Conservation (phyloP, 2,113 vertebrate genomes). For the Eidolon helvum region DNA sequence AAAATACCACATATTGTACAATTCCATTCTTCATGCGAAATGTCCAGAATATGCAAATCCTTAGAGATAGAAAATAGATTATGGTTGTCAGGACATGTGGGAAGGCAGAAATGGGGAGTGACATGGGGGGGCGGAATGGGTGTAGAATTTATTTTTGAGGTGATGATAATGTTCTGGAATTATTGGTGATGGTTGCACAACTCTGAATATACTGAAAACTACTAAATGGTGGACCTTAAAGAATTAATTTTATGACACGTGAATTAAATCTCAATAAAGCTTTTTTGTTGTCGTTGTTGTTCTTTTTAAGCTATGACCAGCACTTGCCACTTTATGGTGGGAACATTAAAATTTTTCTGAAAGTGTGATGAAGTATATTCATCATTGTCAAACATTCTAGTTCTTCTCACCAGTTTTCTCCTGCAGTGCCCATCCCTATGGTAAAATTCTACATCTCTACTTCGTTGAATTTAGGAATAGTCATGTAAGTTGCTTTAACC, state of each 20-base stretch:
- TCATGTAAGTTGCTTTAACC: background rate
- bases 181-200: background rate
- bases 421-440: background rate
- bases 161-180: background rate
- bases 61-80: background rate
- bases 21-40: background rate
- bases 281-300: too few relatives aligned
- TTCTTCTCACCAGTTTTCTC: background rate
- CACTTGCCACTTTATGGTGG: background rate
- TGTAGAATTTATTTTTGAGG: background rate
- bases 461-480: background rate
- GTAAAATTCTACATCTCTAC: background rate
- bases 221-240: background rate
- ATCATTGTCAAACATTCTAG: background rate
- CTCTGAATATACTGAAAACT: background rate
- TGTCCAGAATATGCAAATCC: background rate
- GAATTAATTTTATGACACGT: background rate
- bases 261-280: background rate
- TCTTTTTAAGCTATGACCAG: background rate
- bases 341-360: constrained; percentile 3
- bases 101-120: background rate
- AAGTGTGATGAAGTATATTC: background rate
- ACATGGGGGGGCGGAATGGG: background rate
- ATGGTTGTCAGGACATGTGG: background rate
- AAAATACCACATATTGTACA: background rate